phyloP scores from a whole-genome alignment of 2,888 invertebrate species.

The Chamaedrilus cognettii region DNA sequence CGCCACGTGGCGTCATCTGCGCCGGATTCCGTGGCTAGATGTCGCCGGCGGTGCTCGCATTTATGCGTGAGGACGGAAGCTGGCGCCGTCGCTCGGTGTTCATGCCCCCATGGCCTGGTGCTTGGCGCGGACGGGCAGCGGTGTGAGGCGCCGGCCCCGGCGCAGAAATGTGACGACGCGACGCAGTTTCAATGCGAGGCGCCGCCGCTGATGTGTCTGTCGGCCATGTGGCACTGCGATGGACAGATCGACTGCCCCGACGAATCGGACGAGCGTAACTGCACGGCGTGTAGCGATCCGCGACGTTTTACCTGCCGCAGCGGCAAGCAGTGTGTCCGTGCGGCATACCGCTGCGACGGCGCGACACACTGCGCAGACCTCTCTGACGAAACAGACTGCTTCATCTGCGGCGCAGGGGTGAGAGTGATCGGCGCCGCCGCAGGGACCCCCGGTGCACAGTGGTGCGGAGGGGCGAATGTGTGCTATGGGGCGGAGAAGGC shows the following conservation, averaged over 20 bases:
- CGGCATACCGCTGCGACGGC: constrained; percentile 96
- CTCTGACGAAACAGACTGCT: constrained; percentile 55
- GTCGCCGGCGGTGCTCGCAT: constrained; percentile 22
- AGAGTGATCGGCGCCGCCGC: constrained; percentile 49
- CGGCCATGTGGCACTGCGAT: constrained; percentile 95
- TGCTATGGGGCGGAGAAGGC: constrained; percentile 19
- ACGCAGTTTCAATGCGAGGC: constrained; percentile 69
- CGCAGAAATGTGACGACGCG: constrained; percentile 52
- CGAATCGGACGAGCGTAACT: constrained; percentile 54
- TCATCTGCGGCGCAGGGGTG: no score
- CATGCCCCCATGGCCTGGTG: constrained; percentile 75
- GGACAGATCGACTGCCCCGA: constrained; percentile 67
- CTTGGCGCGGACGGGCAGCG: constrained; percentile 64
- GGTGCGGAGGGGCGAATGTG: background rate
- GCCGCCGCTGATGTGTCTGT: constrained; percentile 86
- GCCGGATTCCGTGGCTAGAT: constrained; percentile 48
- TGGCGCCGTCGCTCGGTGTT: constrained; percentile 63
- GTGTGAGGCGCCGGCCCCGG: constrained; percentile 65
- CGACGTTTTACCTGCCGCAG: constrained; percentile 61
- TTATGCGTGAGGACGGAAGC: constrained; percentile 18
- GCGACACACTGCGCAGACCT: constrained; percentile 63
- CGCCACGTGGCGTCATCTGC: constrained; percentile 66
- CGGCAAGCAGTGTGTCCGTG: constrained; percentile 78
- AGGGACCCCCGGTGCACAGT: background rate
- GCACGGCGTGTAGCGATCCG: constrained; percentile 43